These are phyloP conservation scores for Sarcophaga rosellei DNA, from an alignment of 2,888 invertebrate genomes.

Conservation along the genomic window DNA sequence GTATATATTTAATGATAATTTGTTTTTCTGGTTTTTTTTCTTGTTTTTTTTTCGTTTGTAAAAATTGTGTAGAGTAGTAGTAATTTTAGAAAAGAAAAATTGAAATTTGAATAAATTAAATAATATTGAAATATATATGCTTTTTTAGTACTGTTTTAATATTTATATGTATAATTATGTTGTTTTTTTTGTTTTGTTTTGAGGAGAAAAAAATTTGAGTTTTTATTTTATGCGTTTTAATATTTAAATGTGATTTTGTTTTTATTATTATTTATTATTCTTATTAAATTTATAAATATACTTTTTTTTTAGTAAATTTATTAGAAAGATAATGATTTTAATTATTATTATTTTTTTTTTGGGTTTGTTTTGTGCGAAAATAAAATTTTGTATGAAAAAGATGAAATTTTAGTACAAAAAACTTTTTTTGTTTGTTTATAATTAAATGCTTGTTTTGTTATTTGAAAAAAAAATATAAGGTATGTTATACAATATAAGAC, in stretches of 20 bases:
- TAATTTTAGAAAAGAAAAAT: conserved; percentile 33
- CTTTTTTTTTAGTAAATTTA: conserved; percentile 3
- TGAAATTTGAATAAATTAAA: neutral
- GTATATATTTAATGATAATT: conserved; percentile 16
- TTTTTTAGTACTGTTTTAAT: neutral
- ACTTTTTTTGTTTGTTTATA: neutral
- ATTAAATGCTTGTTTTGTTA: conserved; percentile 58
- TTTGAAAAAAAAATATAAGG: conserved; percentile 17
- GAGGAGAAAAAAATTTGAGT: conserved; percentile 45
- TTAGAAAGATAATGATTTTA: neutral
- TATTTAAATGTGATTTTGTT: conserved; percentile 24
- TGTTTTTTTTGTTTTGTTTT: conserved; percentile 49
- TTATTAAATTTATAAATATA: conserved; percentile 17
- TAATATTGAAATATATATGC: neutral
- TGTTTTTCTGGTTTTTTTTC: conserved; percentile 1
- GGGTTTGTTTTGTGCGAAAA: conserved; percentile 56
- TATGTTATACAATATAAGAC: neutral
- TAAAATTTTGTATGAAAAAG: conserved; percentile 37
- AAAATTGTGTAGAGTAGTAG: conserved; percentile 56
- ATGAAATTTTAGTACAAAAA: conserved; percentile 15
- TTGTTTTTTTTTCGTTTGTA: conserved; percentile 52
- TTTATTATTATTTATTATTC: neutral
- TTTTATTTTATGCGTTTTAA: conserved; percentile 49
- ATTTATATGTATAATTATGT: conserved; percentile 12
- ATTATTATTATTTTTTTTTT: neutral